Evolutionary conservation across 2,888 invertebrate genomes (phyloP), one percentile per base, ranked within the genome.

Genomic region (Mesochorus sp.): DNA sequence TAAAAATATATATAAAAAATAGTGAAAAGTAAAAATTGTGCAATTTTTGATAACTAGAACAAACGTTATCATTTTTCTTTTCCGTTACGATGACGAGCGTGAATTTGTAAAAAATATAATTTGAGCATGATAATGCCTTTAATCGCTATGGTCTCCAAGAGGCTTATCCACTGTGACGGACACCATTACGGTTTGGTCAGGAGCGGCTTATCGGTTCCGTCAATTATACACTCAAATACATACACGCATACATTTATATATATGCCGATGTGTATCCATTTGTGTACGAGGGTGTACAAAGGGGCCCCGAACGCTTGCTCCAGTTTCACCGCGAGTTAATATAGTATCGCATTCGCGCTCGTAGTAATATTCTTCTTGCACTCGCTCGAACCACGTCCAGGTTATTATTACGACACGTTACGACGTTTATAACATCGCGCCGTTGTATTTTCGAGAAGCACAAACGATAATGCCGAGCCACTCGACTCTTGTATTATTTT

Each of bases 271-370:
- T n/a, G 14, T 17, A 28, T 34, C 44, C 28, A 68, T 19, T 26
- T 28, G 61, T 28, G 55, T 44, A 31, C 34, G 49, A 57, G 68
- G 67, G 77, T 77, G 62, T 57, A 37, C 47, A 51, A 66, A 71
- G n/a, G n/a, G 31, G 31, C 17, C 59, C 5, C 57, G 67, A 62
- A 39, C 62, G 55, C 62, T 51, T 62, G 74, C 71, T 80, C 80
- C 70, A 80, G 73, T 77, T 77, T 66, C 66, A 62, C 26, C 53
- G 64, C 47, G 59, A 24, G 34, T 39, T 71, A 77, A 72, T n/a
- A n/a, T 77, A 53, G 37, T 70, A 74, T 80, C 66, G 67, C 53
- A 44, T 67, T 53, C 55, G n/a, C n/a, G 77, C 66, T 66, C 28
- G 51, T 53, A 26, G 51, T 53, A 44, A 44, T 57, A 47, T 24